phyloP scores from a whole-genome alignment of 2,797 vertebrate genomes.

The Enteromius trimaculatus region DNA sequence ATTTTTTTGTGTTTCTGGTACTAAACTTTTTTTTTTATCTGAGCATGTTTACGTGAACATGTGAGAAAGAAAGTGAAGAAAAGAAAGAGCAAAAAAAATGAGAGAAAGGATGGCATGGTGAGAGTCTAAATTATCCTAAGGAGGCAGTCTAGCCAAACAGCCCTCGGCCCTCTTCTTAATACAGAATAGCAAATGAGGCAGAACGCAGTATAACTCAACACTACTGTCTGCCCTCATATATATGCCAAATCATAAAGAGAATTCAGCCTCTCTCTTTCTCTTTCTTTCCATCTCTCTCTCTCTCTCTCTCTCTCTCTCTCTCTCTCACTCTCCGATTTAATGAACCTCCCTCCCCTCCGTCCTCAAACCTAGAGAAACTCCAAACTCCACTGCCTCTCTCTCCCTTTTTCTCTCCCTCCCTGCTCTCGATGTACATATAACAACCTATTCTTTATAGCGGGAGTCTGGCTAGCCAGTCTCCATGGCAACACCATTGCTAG shows the following conservation, averaged over 20 bases:
- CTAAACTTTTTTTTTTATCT: conserved; percentile 13
- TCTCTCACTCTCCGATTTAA: conserved; percentile 65
- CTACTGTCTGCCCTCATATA: conserved; percentile 74
- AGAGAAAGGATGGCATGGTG: conserved; percentile 55
- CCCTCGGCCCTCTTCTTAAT: conserved; percentile 72
- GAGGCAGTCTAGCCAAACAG: conserved; percentile 58
- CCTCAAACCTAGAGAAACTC: conserved; percentile 55
- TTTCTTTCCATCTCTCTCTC: conserved; percentile 51
- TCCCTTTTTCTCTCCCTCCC: conserved; percentile 30
- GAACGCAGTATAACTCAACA: conserved; percentile 76
- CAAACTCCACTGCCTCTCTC: conserved; percentile 55
- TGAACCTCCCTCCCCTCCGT: conserved; percentile 68
- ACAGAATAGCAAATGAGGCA: conserved; percentile 81
- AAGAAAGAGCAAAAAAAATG: conserved; percentile 44
- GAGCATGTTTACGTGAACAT: conserved; percentile 29
- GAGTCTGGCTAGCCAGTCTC: conserved; percentile 79
- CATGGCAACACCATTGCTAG: conserved; percentile 87
- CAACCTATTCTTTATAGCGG: conserved; percentile 81
- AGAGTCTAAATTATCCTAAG: conserved; percentile 68
- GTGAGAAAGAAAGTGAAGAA: conserved; percentile 49
- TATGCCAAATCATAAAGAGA: conserved; percentile 81
- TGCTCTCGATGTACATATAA: conserved; percentile 80
- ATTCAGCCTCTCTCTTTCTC: conserved; percentile 61
- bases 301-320: conserved; percentile 41
- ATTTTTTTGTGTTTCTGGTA: neutral